Conservation (phyloP, 1,140 invertebrate genomes). For the Gonioctena quinquepunctata region DNA sequence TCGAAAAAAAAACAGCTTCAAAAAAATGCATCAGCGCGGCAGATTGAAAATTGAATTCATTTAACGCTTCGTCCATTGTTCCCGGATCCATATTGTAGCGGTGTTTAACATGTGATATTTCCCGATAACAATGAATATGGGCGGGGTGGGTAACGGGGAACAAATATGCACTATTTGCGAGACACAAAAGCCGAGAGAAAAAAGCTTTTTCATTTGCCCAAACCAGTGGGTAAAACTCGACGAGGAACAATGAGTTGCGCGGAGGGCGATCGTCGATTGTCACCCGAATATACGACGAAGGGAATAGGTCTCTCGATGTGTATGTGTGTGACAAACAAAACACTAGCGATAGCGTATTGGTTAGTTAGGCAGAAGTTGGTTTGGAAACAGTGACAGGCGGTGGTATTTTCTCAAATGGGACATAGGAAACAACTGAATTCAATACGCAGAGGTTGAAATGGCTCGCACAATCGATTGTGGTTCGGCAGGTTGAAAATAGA, state of each 20-base stretch:
- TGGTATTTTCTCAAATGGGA: background rate
- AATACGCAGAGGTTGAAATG: too few relatives aligned
- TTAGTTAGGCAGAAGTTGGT: background rate
- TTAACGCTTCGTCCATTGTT: background rate
- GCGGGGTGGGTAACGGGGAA: background rate
- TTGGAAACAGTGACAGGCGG: background rate
- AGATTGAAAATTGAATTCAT: background rate
- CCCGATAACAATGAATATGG: background rate
- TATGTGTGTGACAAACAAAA: constrained; percentile 15
- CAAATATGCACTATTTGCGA: constrained; percentile 20
- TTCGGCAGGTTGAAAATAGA: too few relatives aligned
- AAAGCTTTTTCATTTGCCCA: constrained; percentile 29
- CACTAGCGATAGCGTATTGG: constrained; percentile 17
- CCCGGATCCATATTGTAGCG: background rate
- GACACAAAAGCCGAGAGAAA: constrained; percentile 25
- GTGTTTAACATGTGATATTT: constrained; percentile 7
- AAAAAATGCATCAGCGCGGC: background rate
- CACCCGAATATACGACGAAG: constrained; percentile 30
- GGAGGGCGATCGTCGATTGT: constrained; percentile 37
- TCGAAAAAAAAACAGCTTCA: background rate
- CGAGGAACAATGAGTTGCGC: constrained; percentile 32
- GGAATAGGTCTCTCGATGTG: constrained; percentile 21
- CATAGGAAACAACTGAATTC: too few relatives aligned
- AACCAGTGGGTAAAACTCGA: constrained; percentile 34
- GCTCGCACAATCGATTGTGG: too few relatives aligned